Evolutionary conservation across 2,888 invertebrate species (phyloP), one percentile per base, ranked within the genome.

Genomic region (Nephrocerus scutellatus): DNA sequence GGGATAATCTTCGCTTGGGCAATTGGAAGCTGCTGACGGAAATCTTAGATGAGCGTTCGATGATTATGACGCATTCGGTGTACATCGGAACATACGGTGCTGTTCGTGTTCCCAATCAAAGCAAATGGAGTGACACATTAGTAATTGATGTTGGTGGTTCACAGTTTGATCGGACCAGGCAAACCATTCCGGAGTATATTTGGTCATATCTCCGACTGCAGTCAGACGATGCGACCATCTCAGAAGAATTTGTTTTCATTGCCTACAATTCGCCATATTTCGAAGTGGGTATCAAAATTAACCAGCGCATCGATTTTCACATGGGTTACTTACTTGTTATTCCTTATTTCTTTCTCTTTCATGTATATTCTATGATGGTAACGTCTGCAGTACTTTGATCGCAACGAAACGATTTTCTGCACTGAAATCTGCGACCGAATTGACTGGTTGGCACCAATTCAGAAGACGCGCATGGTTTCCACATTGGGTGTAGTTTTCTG

Each of bases 121-220:
- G 24, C 7, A 20, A 22, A 5, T n/a, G n/a, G 29, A 30, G 37
- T 37, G 10, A 32, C 10, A 32, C 15, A 9, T 22, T 2, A 15
- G 2, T 10, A 21, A 32, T 9, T 21, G 32, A n/a, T 3, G 12
- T 20, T 16, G 26, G 10, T 20, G 10, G 14, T 5, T n/a, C 39
- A 20, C 10, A 43, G 43, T 26, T 20, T 24, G 24, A 21, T 14
- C 29, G 21, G 20, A 13, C n/a, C 2, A 44, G 26, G 14, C 35
- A 33, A 19, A 25, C 32, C 4, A n/a, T 41, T 12, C 47, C 47
- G 6, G 32, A 19, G 4, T 47, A 39, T 25, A 24, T 47, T 6
- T 45, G 49, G 47, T 22, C 45, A 14, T 49, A 47, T 36, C n/a
- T n/a, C n/a, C n/a, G n/a, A n/a, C 30, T 49, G 20, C 12, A 32